Conservation (phyloP, 2,113 vertebrate genomes). For the Rynchops niger region DNA sequence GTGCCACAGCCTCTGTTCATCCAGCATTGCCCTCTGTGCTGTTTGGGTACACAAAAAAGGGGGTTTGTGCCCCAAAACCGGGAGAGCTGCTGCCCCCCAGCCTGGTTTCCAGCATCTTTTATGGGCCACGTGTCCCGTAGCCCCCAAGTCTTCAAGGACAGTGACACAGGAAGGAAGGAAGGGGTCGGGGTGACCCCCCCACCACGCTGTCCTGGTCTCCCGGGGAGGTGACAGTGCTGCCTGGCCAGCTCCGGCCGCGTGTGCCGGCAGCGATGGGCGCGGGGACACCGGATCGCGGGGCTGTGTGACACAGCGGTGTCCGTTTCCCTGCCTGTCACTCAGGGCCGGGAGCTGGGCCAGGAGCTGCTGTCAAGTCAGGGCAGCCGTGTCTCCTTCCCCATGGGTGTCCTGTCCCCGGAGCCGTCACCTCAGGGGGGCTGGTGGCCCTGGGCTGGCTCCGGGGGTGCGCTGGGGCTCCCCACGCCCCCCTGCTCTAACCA, state of each 20-base stretch:
- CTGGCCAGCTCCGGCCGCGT: accelerated
- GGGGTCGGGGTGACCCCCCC: no score
- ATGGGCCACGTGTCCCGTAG: no score
- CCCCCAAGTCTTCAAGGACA: no score
- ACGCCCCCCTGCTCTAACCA: background rate
- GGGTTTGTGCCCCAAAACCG: background rate
- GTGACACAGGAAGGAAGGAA: background rate
- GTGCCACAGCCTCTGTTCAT: no score
- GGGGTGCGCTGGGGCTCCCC: background rate
- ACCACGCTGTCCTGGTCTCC: background rate
- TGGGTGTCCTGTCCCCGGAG: background rate
- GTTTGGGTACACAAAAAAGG: background rate
- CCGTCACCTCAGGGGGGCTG: background rate
- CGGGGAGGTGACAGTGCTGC: background rate
- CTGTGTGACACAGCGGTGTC: background rate
- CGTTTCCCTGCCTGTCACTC: background rate
- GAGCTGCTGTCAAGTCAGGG: background rate
- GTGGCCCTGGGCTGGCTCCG: background rate
- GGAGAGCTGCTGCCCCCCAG: background rate
- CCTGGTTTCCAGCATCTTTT: background rate
- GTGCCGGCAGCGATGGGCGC: background rate
- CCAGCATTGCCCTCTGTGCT: background rate
- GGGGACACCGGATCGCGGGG: background rate
- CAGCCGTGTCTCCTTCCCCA: background rate
- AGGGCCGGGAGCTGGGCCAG: background rate